phyloP scores from a whole-genome alignment of 2,797 vertebrate species.

The Crypturellus tataupa region DNA sequence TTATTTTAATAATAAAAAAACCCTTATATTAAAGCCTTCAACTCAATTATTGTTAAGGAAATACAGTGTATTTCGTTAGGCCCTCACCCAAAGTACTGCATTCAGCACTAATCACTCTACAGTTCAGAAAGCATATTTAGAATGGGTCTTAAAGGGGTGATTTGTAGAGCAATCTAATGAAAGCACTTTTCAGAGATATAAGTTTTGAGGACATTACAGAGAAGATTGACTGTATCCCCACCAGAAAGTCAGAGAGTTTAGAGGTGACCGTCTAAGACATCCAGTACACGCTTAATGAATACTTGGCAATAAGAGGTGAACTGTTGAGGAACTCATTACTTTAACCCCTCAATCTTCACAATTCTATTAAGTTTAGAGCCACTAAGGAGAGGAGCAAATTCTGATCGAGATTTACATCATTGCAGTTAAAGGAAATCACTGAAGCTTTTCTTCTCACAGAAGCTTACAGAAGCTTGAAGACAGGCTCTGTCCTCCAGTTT shows the following conservation, averaged over 20 bases:
- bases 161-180: constrained; percentile 79
- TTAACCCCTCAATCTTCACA: constrained; percentile 73
- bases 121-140: constrained; percentile 76
- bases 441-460: not conserved
- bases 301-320: constrained; percentile 54
- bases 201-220: constrained; percentile 77
- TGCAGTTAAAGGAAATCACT: not conserved
- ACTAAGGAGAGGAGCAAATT: constrained; percentile 38
- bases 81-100: constrained; percentile 73
- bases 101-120: constrained; percentile 71
- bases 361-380: constrained; percentile 76
- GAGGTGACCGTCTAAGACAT: constrained; percentile 62
- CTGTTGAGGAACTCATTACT: constrained; percentile 74
- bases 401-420: constrained; percentile 31
- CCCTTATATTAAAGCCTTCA: constrained; percentile 78
- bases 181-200: constrained; percentile 74
- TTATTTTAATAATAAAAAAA: constrained; percentile 81
- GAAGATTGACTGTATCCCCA: constrained; percentile 77
- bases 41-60: constrained; percentile 77
- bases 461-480: not conserved
- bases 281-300: constrained; percentile 60
- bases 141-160: constrained; percentile 75
- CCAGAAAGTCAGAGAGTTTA: constrained; percentile 72
- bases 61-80: constrained; percentile 74
- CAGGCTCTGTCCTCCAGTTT: not conserved